Conservation (phyloP, 2,888 invertebrate species). For the Orgyia antiqua region DNA sequence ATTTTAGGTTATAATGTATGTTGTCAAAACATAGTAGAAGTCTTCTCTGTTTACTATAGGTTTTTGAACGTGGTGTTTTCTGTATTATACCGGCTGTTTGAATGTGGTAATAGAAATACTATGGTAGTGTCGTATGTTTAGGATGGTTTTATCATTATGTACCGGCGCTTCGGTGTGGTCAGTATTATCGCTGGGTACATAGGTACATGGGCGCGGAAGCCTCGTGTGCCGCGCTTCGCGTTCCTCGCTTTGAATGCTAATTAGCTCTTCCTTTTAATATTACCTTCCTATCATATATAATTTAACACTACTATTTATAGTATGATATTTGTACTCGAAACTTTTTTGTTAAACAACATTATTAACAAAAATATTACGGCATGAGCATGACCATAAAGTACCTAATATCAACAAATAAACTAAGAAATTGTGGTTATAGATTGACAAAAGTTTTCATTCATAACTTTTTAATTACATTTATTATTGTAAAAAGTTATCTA, state of each 20-base stretch:
- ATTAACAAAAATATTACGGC: too few relatives aligned
- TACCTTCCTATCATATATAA: slow-evolving; percentile 51
- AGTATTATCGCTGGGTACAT: slow-evolving; percentile 28
- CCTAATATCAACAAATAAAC: too few relatives aligned
- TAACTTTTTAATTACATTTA: too few relatives aligned
- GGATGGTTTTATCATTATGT: slow-evolving; percentile 19
- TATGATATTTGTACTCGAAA: slow-evolving; percentile 5
- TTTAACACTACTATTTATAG: slow-evolving; percentile 14
- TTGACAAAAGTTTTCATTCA: too few relatives aligned
- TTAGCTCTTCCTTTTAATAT: slow-evolving; percentile 66
- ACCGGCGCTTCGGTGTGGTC: slow-evolving; percentile 24
- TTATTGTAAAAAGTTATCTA: too few relatives aligned
- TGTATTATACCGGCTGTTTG: slow-evolving; percentile 3
- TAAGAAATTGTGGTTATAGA: too few relatives aligned
- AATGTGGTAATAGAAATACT: slow-evolving; percentile 6
- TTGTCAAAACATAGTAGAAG: slow-evolving; percentile 61
- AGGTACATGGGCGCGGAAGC: slow-evolving; percentile 36
- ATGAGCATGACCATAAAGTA: too few relatives aligned
- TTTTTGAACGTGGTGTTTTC: slow-evolving; percentile 5
- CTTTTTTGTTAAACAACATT: too few relatives aligned
- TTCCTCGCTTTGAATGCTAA: slow-evolving; percentile 64
- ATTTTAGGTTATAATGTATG: slow-evolving; percentile 76
- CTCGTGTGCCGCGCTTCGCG: slow-evolving; percentile 54
- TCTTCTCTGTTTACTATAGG: slow-evolving; percentile 22
- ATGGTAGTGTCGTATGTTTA: slow-evolving; percentile 8